Percentiles rank a stretch among this genome's conserved stretches.
Conservation (phyloP, 2,113 vertebrate species). For the Pedionomus torquatus region DNA sequence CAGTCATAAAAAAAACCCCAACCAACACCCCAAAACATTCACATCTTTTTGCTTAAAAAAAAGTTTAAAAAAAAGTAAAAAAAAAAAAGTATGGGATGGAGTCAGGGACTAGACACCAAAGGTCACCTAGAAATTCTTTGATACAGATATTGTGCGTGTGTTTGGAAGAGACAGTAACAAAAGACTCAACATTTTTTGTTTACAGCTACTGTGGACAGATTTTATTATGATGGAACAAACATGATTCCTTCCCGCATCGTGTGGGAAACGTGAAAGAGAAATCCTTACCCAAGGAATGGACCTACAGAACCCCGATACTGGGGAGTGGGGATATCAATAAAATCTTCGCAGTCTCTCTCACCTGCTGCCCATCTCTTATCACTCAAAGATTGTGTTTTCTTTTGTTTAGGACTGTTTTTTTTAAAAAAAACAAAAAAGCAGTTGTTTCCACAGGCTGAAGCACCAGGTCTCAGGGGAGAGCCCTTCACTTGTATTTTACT, state of each 20-base stretch:
- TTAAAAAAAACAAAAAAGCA: background rate
- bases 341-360: constrained; percentile 50
- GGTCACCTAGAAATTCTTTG: background rate
- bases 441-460: background rate
- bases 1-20: background rate
- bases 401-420: background rate
- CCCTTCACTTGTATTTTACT: background rate
- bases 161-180: background rate
- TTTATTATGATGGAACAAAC: constrained; percentile 26
- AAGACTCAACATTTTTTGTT: constrained; percentile 58
- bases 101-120: background rate
- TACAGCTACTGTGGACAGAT: constrained; percentile 67
- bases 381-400: background rate
- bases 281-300: constrained; percentile 7
- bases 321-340: constrained; percentile 76
- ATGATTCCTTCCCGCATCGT: constrained; percentile 64
- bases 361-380: background rate
- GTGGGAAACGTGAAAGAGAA: constrained; percentile 40
- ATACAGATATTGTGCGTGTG: background rate
- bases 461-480: background rate
- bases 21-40: background rate
- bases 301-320: constrained; percentile 27
- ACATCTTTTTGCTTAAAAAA: constrained; percentile 5
- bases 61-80: background rate
- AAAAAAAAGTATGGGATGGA: background rate